These are phyloP conservation scores for Odontophorus gujanensis DNA, from an alignment of 2,113 vertebrate genomes.

Conservation along the genomic window DNA sequence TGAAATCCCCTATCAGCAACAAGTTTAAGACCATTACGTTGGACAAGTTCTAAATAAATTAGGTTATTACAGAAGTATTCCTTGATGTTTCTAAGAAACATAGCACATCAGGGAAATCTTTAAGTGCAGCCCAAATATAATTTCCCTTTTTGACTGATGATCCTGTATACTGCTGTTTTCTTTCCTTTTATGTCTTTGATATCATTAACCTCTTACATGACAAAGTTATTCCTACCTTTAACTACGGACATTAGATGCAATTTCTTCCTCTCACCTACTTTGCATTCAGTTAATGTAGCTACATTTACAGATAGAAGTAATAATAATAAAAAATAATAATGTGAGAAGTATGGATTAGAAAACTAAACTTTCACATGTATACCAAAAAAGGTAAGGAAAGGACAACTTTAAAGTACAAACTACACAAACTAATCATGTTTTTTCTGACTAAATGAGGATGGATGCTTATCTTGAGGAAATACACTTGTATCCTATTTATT, in stretches of 20 bases:
- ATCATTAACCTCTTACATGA: background rate
- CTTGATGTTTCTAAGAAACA: background rate
- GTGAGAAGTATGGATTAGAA: background rate
- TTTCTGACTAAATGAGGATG: background rate
- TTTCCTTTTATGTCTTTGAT: background rate
- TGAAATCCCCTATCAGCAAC: background rate
- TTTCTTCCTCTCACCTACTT: conserved; percentile 26
- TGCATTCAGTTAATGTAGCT: conserved; percentile 7
- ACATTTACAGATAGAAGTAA: background rate
- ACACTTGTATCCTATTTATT: background rate
- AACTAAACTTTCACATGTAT: background rate
- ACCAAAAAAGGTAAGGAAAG: background rate
- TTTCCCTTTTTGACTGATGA: background rate
- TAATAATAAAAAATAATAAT: background rate
- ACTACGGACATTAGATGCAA: background rate
- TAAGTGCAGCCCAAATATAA: background rate
- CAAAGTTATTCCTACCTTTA: background rate
- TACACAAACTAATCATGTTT: background rate
- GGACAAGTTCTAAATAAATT: background rate
- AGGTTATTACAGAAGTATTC: background rate
- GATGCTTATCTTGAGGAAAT: background rate
- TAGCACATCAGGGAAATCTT: background rate
- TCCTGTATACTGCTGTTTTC: background rate
- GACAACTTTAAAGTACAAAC: background rate
- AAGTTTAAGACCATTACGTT: background rate